Base-by-base conservation (phyloP, 2,888 invertebrate genomes). In the Phoenoteleia sp. region DNA sequence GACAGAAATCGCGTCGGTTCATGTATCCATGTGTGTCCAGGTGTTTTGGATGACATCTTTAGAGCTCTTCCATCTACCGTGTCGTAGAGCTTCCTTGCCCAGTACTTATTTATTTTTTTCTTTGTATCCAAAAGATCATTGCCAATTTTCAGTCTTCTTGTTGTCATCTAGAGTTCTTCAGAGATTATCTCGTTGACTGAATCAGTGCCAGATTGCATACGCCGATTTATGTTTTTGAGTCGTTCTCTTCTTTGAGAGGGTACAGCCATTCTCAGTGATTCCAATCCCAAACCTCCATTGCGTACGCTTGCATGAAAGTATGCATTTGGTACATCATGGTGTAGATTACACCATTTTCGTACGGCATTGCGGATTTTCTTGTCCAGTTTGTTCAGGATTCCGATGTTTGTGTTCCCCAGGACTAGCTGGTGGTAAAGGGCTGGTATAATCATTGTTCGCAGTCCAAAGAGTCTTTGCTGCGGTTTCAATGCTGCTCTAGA, bases 321-420 rank as follows among this genome's bases (percentile, higher is more conserved):
- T 0, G 87, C 91, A 2, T 80, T 87, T 0, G 92, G 90, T 4
- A 86, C 84, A 66, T 92, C 92, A 4, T 86, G 56, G 0, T 92
- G 93, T 0, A 93, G 90, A 23, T 89, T 86, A 3, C 92, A 81
- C 88, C 90, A 90, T 4, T 67, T 83, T 69, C 93, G 86, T 76
- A 72, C 90, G 86, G 1, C 88, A 75, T 6, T 9, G n/a, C 74
- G 27, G 11, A 19, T 9, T 17, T 54, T 49, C 5, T 3, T 9
- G 81, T 94, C 93, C 27, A 92, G 6, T 42, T 42, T 64, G 4
- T 45, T 45, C 3, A 64, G 17, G 7, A 45, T 64, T 15, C 62
- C 45, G 0, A 45, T 27, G 7, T 25, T 45, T 2, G 27, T 45
- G 27, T 27, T 7, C 0, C 62, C 62, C 4, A 64, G 11, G 1